Evolutionary conservation across 1,140 invertebrate species (phyloP).

Genomic region (Polypedilum pembai): DNA sequence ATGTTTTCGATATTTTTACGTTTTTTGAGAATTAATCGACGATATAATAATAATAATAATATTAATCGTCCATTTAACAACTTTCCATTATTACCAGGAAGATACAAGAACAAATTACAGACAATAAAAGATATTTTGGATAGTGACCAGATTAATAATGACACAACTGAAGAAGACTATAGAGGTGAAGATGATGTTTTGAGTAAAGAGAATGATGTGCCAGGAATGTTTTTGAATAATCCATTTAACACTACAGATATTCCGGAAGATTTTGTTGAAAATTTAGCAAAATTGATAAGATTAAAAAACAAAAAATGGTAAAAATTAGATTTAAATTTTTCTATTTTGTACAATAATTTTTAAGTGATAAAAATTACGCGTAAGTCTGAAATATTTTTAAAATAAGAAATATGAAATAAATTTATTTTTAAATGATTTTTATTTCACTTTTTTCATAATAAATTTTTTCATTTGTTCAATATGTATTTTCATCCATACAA

Average conservation of each 20-base stretch:
- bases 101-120: background rate
- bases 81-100: background rate
- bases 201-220: background rate
- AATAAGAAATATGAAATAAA: background rate
- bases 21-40: background rate
- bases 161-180: background rate
- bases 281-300: background rate
- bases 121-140: background rate
- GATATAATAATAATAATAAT: background rate
- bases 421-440: conserved; percentile 17
- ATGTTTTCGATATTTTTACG: background rate
- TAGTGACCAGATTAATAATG: background rate
- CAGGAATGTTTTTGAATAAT: background rate
- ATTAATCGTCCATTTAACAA: background rate
- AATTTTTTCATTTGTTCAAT: conserved; percentile 26
- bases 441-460: conserved; percentile 18
- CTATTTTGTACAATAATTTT: background rate
- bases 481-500: conserved; percentile 8
- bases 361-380: background rate
- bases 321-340: background rate
- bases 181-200: background rate
- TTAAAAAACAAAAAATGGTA: conserved; percentile 1
- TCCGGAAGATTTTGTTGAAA: background rate
- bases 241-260: background rate
- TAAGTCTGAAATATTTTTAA: background rate